Base-by-base conservation (phyloP, 2,888 invertebrate species). In the Azorinus chamasolen region DNA sequence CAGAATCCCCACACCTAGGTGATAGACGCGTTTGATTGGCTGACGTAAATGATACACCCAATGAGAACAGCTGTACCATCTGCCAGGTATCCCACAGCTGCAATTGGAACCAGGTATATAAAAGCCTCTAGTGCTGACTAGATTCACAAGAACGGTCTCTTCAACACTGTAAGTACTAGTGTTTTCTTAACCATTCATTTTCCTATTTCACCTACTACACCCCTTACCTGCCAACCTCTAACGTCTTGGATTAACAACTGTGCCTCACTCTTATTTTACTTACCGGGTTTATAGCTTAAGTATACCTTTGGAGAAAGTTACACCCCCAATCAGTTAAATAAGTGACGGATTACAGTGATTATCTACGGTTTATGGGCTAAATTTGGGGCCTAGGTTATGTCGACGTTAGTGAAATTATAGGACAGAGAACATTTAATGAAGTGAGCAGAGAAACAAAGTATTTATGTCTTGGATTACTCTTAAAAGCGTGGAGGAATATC, bases 111-210 rank as follows among this genome's bases (percentile, higher is more conserved):
- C n/a, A 32, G 50, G 57, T 66, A 57, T 55, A 55, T 57, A 66
- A 57, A 50, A 43, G 45, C 59, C 57, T 61, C 54, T 25, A 45
- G 20, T 24, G 5, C 18, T 22, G 27, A 16, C 48, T 41, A 53
- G 37, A 43, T 20, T 57, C 61, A 73, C 72, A 64, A 78, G 78
- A 78, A 69, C 72, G 46, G 59, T 68, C 78, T 78, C 78, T 78
- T 65, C 55, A 41, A 25, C 37, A 69, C 59, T 22, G 78, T 78
- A 78, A 72, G 78, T 78, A 72, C 20, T 16, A 65, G 58, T 51
- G 55, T 54, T 27, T 66, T 27, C 25, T 46, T 58, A 58, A 64
- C 43, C 63, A 50, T 53, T 39, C 27, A 24, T 43, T 53, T 58
- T 53, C n/a, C 27, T 39, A 32, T 32, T 39, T 37, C n/a, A 14